phyloP scores from a whole-genome alignment of 2,113 vertebrate species.

The Amblyornis subalaris region DNA sequence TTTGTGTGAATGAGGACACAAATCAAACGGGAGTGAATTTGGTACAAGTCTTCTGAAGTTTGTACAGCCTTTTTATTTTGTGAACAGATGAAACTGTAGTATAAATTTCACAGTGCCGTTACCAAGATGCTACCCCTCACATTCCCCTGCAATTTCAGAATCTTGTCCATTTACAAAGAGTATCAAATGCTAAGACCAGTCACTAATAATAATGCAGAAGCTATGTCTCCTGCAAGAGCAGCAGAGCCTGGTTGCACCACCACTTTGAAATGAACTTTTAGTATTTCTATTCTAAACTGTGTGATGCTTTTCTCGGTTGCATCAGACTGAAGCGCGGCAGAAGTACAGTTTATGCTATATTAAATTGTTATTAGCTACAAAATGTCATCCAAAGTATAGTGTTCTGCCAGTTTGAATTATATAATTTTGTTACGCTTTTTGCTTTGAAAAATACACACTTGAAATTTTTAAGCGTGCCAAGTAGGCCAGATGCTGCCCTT shows the following conservation, averaged over 20 bases:
- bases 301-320: slow-evolving; percentile 1
- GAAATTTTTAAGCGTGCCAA: background rate
- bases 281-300: background rate
- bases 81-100: background rate
- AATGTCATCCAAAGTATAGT: background rate
- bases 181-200: background rate
- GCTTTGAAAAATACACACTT: slow-evolving; percentile 17
- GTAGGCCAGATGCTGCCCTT: slow-evolving; percentile 52
- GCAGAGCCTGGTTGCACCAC: background rate
- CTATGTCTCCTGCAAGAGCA: background rate
- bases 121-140: background rate
- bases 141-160: background rate
- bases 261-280: background rate
- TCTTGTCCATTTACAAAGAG: background rate
- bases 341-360: background rate
- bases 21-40: background rate
- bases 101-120: background rate
- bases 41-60: background rate
- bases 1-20: accelerated
- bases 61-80: background rate
- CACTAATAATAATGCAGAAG: background rate
- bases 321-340: background rate
- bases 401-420: background rate
- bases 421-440: slow-evolving; percentile 21
- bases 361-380: slow-evolving; percentile 16